Percentiles rank a stretch among this genome's conserved stretches.
Conservation (phyloP, 2,113 vertebrate species). For the Chamaetylas fuelleborni region DNA sequence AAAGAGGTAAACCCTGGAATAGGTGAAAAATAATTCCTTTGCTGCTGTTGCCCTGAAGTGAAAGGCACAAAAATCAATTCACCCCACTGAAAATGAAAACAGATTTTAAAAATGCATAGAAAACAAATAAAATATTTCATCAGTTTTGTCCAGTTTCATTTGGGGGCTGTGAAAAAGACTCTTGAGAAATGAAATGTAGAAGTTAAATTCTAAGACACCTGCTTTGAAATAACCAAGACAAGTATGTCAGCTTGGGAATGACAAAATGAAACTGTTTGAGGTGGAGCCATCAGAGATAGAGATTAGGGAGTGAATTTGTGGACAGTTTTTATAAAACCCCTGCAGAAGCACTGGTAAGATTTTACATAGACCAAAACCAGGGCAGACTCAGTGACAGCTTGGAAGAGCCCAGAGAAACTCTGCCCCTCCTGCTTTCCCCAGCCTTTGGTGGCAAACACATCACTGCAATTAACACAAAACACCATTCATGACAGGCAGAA, state of each 20-base stretch:
- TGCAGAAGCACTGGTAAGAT: not conserved
- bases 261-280: not conserved
- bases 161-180: not conserved
- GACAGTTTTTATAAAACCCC: not conserved
- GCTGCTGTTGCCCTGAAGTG: not conserved
- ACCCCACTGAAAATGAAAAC: not conserved
- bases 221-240: not conserved
- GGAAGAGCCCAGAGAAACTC: not conserved
- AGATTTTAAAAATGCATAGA: not conserved
- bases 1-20: not conserved
- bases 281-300: not conserved
- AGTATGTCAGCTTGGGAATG: not conserved
- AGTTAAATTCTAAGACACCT: not conserved
- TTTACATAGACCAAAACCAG: not conserved
- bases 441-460: not conserved
- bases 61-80: not conserved
- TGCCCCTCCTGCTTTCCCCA: not conserved
- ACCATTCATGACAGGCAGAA: not conserved
- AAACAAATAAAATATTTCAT: not conserved
- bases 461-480: not conserved
- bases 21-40: not conserved
- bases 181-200: not conserved
- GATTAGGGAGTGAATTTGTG: not conserved
- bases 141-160: not conserved
- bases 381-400: not conserved